Evolutionary conservation across 2,888 invertebrate genomes (phyloP), one percentile per base, ranked within the genome.

Genomic region (Abrostola tripartita): DNA sequence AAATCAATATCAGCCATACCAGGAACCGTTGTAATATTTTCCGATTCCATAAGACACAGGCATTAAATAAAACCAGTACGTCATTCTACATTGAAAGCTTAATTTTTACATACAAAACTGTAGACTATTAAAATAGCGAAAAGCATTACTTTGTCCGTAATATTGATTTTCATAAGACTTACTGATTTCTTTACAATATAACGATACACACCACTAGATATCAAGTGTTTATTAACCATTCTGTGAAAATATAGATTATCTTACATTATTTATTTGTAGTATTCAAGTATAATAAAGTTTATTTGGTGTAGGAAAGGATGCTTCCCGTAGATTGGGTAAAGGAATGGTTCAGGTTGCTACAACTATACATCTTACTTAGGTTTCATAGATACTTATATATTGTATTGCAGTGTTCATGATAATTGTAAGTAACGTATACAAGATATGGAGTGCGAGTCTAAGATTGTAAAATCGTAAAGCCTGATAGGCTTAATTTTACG

Each of bases 171-270:
- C 14, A 6, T 12, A 14, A 6, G 49, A 73, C 68, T 72, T 68
- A 72, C 72, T 54, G 40, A 56, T 12, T 36, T 58, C 10, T 35
- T 50, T 56, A 63, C 50, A 56, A 61, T 68, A 70, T 73, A 75
- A 78, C 65, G 65, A 70, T 78, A 77, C 78, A 65, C 64, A 73
- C 50, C 68, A 72, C 14, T 52, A 36, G 35, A 60, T 44, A 63
- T 68, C 10, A 37, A 53, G 73, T 74, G 75, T 37, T 67, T 74
- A 60, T 36, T 42, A 58, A 54, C 57, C 57, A 55, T 74, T 77
- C 59, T 49, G 74, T 76, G 68, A 51, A 37, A 65, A 59, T 37
- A 62, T 59, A 52, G 24, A 57, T 47, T 71, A 71, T 66, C 37
- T 61, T 67, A 71, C 59, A 71, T 24, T 8, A 12, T 47, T 47